Conservation (phyloP, 2,888 invertebrate species). For the Clivina fossor region DNA sequence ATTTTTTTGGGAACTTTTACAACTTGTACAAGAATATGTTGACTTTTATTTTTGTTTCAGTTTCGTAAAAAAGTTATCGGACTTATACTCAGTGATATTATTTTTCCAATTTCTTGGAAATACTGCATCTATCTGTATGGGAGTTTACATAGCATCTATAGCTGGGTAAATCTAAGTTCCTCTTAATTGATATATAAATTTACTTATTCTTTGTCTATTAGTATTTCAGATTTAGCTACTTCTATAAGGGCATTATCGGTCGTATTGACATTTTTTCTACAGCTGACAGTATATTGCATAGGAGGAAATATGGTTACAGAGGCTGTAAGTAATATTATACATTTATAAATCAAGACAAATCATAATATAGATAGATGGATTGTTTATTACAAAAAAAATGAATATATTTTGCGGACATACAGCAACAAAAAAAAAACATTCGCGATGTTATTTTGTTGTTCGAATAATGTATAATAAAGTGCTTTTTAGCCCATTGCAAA, state of each 20-base stretch:
- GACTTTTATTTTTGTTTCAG: conserved; percentile 9
- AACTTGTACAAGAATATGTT: background rate
- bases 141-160: conserved; percentile 16
- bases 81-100: conserved; percentile 20
- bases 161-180: conserved; percentile 14
- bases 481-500: too few relatives aligned
- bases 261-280: conserved; percentile 9
- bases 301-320: conserved; percentile 14
- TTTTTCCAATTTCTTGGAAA: conserved; percentile 27
- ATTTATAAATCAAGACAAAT: too few relatives aligned
- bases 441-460: too few relatives aligned
- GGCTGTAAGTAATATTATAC: background rate
- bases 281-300: conserved; percentile 16
- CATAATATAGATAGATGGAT: too few relatives aligned
- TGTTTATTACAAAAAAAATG: too few relatives aligned
- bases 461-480: too few relatives aligned
- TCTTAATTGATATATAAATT: background rate
- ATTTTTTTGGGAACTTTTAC: background rate
- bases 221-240: conserved; percentile 9
- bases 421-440: too few relatives aligned
- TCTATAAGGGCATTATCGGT: conserved; percentile 9
- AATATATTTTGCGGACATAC: too few relatives aligned
- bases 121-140: conserved; percentile 28
- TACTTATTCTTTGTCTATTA: background rate
- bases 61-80: conserved; percentile 16